phyloP scores from a whole-genome alignment of 2,797 vertebrate species.

The Lacerta bilineata region DNA sequence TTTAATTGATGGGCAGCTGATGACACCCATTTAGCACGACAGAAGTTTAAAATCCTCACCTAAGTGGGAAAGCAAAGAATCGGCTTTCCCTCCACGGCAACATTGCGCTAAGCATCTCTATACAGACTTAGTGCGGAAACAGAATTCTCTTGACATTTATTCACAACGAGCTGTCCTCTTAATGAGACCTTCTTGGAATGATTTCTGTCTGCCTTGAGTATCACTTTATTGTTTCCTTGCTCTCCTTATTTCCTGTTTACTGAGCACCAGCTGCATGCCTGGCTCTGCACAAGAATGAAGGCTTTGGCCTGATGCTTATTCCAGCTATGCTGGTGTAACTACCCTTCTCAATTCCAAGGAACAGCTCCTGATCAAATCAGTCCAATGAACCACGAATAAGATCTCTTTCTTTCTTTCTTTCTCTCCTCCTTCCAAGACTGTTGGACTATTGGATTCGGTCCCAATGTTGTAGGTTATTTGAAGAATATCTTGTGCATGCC shows the following conservation, averaged over 20 bases:
- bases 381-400: constrained; percentile 41
- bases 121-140: neutral
- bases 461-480: constrained; percentile 16
- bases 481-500: constrained; percentile 15
- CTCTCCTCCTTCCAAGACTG: neutral
- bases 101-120: neutral
- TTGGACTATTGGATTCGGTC: neutral
- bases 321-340: neutral
- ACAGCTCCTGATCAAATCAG: neutral
- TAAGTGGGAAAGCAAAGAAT: neutral
- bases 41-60: neutral
- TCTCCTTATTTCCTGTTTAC: constrained; percentile 21
- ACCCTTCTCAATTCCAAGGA: neutral
- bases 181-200: neutral
- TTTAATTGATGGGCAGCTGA: neutral
- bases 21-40: neutral
- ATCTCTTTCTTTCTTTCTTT: neutral
- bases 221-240: neutral
- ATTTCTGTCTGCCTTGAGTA: constrained; percentile 33
- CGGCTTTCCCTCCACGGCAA: neutral
- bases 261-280: neutral
- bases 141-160: neutral
- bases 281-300: constrained; percentile 4
- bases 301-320: neutral
- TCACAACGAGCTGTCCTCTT: constrained; percentile 2